Percentiles rank a stretch among this genome's conserved stretches.
Conservation (phyloP, 2,888 invertebrate species). For the Cheiracanthium punctorium region DNA sequence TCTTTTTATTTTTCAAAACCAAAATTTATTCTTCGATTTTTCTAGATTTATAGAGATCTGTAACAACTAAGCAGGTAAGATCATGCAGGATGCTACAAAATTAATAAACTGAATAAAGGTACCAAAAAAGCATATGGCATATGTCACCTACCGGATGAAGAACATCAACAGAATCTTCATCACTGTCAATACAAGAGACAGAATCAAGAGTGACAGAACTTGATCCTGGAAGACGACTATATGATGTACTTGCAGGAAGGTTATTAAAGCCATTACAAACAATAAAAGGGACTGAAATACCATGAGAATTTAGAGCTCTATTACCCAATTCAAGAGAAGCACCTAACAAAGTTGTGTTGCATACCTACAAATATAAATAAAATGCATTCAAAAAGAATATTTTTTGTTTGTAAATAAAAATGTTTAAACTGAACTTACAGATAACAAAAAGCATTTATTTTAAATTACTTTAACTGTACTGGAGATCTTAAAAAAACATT, state of each 20-base stretch:
- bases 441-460: no score
- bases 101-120: no score
- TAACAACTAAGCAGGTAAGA: no score
- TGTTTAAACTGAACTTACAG: neutral
- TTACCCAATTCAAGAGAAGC: constrained; percentile 96
- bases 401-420: neutral
- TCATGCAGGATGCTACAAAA: no score
- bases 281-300: constrained; percentile 87
- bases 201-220: constrained; percentile 58
- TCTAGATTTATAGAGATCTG: no score
- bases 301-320: constrained; percentile 87
- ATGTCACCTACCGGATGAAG: constrained; percentile 45
- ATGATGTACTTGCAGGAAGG: constrained; percentile 24
- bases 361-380: constrained; percentile 76
- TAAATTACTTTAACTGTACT: no score
- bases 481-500: no score
- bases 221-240: constrained; percentile 41
- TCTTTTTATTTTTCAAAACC: no score
- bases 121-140: no score
- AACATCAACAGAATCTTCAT: constrained; percentile 57
- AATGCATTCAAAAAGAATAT: no score
- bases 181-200: constrained; percentile 54
- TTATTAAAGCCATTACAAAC: constrained; percentile 87
- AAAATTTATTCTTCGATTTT: no score
- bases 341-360: constrained; percentile 91